Conservation (phyloP, 1,140 invertebrate species). For the Eumaeus atala region DNA sequence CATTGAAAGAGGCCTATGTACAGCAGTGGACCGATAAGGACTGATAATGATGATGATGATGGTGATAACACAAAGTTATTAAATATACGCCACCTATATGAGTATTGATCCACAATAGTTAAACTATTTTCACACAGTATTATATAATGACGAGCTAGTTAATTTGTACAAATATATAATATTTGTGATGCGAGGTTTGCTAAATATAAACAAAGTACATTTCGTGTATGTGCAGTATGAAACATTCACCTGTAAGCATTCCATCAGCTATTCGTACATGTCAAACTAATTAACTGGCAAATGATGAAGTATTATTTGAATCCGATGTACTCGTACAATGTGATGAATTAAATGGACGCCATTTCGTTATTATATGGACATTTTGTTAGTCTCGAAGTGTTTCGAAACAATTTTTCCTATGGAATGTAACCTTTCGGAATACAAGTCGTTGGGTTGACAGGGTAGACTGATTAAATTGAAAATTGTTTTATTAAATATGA, state of each 20-base stretch:
- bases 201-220: background rate
- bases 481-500: slow-evolving; percentile 13
- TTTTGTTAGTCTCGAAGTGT: slow-evolving; percentile 3
- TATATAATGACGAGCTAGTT: background rate
- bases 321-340: slow-evolving; percentile 3
- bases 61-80: too few species aligned
- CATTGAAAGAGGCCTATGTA: too few species aligned
- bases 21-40: too few species aligned
- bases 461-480: background rate
- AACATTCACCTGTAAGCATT: slow-evolving; percentile 3
- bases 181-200: slow-evolving; percentile 1
- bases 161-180: background rate
- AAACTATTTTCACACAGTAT: background rate
- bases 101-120: background rate
- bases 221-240: background rate
- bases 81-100: too few species aligned
- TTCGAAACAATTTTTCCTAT: slow-evolving; percentile 2
- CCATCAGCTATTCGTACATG: slow-evolving; percentile 8
- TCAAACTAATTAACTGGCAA: slow-evolving; percentile 7
- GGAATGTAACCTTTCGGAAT: background rate
- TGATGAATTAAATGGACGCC: slow-evolving; percentile 2
- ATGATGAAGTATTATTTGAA: slow-evolving; percentile 1
- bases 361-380: slow-evolving; percentile 3
- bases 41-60: too few species aligned
- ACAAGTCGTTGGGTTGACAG: background rate